phyloP scores from a whole-genome alignment of 2,888 invertebrate genomes.

The Polydrusus pterygomalis region DNA sequence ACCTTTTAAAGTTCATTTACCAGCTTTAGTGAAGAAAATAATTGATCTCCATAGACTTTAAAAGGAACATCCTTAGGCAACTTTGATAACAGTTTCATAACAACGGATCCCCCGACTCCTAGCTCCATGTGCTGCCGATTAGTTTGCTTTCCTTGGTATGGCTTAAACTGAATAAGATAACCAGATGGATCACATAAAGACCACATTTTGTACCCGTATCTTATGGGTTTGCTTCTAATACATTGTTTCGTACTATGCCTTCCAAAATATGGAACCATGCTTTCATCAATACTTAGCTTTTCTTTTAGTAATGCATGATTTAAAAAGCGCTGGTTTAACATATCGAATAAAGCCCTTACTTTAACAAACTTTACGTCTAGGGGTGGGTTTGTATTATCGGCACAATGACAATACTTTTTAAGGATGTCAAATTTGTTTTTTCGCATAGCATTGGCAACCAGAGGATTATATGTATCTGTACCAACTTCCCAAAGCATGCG shows the following conservation, averaged over 20 bases:
- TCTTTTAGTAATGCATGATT: conserved; percentile 32
- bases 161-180: conserved; percentile 48
- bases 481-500: conserved; percentile 39
- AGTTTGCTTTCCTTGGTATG: conserved; percentile 49
- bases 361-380: conserved; percentile 50
- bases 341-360: conserved; percentile 40
- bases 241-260: conserved; percentile 48
- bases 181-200: conserved; percentile 48
- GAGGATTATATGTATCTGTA: conserved; percentile 36
- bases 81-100: conserved; percentile 53
- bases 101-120: conserved; percentile 55
- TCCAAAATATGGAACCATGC: conserved; percentile 52
- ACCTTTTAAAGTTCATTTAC: too few species aligned
- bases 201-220: conserved; percentile 56
- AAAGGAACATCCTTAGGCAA: conserved; percentile 55
- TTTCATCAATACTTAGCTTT: conserved; percentile 48
- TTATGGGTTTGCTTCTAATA: conserved; percentile 49
- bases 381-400: conserved; percentile 41
- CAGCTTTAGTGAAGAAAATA: too few species aligned
- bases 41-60: too few species aligned
- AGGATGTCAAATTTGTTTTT: conserved; percentile 48
- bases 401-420: conserved; percentile 42
- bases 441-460: conserved; percentile 46
- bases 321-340: conserved; percentile 48
- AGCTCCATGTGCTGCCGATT: conserved; percentile 45